phyloP scores from a whole-genome alignment of 53 echinoderm and acorn worm genomes.

The Crossaster papposus region DNA sequence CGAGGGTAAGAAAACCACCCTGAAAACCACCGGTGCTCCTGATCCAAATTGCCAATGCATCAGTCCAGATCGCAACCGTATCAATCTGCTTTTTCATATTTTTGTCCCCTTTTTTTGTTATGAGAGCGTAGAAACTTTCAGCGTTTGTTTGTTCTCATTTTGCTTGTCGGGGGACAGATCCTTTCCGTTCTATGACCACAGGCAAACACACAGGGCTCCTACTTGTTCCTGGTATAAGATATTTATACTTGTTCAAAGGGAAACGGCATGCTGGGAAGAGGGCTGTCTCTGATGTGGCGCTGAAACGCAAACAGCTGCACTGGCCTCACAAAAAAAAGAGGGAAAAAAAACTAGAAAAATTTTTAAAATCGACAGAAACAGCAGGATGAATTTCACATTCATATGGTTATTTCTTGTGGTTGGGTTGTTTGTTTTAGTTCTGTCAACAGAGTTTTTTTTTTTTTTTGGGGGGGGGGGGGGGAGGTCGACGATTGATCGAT shows the following conservation, averaged over 20 bases:
- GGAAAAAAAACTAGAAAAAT: background rate
- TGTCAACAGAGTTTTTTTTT: background rate
- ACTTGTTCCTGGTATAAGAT: slow-evolving; percentile 15
- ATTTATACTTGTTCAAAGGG: slow-evolving; percentile 43
- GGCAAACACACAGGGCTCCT: slow-evolving; percentile 24
- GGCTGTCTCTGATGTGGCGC: background rate
- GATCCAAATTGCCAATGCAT: slow-evolving; percentile 25
- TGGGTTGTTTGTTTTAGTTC: slow-evolving; percentile 18
- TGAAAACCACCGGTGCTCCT: background rate
- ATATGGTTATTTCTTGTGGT: background rate
- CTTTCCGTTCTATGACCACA: slow-evolving; percentile 30
- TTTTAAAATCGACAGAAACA: background rate
- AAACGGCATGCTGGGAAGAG: background rate
- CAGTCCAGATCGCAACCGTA: background rate
- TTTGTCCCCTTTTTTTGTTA: background rate
- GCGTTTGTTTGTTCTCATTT: slow-evolving; percentile 55
- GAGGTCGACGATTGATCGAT: background rate
- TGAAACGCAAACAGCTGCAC: slow-evolving; percentile 19
- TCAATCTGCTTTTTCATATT: background rate
- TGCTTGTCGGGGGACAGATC: slow-evolving; percentile 38
- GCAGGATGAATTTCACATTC: background rate
- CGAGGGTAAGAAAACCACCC: background rate
- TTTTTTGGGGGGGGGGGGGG: slow-evolving; percentile 14
- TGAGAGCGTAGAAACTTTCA: slow-evolving; percentile 17
- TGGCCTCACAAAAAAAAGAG: background rate